Evolutionary conservation across 53 echinoderm and acorn worm species (phyloP).

Genomic region (Luidia sarsii): DNA sequence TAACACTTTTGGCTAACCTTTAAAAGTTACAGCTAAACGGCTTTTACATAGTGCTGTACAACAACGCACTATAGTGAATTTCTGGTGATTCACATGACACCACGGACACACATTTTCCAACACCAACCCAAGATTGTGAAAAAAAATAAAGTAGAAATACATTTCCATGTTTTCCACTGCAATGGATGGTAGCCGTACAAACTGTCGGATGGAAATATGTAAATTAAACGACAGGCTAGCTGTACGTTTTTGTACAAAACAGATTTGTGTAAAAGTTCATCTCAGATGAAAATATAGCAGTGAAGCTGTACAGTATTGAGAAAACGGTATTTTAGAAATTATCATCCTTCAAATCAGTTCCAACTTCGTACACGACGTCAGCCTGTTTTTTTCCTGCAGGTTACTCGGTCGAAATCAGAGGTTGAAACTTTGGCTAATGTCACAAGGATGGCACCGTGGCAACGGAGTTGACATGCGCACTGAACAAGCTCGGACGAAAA

Average conservation of each 20-base stretch:
- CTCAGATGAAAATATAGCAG: slow-evolving; percentile 45
- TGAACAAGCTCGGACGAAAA: no score
- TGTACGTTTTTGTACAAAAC: slow-evolving; percentile 38
- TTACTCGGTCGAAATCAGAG: no score
- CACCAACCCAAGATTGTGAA: neutral
- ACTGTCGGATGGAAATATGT: neutral
- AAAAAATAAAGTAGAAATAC: no score
- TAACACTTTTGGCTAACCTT: slow-evolving; percentile 9
- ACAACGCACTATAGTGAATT: neutral
- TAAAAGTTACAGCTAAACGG: no score
- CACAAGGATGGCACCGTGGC: no score
- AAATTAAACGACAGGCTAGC: slow-evolving; percentile 34
- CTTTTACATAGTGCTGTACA: neutral
- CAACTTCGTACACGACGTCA: no score
- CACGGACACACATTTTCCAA: neutral
- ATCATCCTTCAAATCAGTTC: slow-evolving; percentile 13
- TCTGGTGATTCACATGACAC: neutral
- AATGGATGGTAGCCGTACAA: no score
- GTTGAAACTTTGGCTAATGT: no score
- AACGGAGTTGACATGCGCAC: no score
- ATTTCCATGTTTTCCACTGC: no score
- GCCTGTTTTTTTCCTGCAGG: no score
- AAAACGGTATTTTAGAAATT: slow-evolving; percentile 44
- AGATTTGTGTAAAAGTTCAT: slow-evolving; percentile 28
- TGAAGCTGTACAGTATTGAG: neutral